Conservation (phyloP, 2,113 vertebrate genomes). For the Mustela nigripes region DNA sequence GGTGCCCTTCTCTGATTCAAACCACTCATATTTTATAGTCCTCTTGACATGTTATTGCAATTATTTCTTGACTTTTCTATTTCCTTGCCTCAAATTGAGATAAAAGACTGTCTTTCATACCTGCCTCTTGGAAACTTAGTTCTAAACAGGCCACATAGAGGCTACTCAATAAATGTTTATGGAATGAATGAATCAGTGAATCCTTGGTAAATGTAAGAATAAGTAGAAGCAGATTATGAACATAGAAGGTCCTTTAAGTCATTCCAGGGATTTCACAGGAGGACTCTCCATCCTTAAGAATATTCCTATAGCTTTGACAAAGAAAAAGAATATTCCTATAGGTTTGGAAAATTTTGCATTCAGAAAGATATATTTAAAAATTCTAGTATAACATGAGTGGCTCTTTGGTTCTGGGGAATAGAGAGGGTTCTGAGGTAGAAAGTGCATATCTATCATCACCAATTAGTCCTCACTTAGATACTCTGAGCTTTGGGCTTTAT, state of each 20-base stretch:
- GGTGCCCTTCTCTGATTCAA: neutral
- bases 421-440: neutral
- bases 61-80: neutral
- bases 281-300: neutral
- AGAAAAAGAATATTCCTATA: neutral
- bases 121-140: neutral
- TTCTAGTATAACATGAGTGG: neutral
- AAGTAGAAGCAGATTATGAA: neutral
- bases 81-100: neutral
- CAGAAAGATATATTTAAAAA: neutral
- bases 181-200: neutral
- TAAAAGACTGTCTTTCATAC: neutral
- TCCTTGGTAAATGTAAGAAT: neutral
- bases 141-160: neutral
- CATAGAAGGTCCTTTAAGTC: neutral
- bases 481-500: neutral
- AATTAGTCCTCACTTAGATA: conserved; percentile 12
- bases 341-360: neutral
- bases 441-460: neutral
- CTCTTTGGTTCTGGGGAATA: neutral
- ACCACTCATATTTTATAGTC: neutral
- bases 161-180: neutral
- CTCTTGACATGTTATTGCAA: neutral
- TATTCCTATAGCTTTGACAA: neutral
- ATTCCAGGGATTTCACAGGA: neutral